Base-by-base conservation (phyloP, 2,888 invertebrate genomes). In the Venusia cambrica region DNA sequence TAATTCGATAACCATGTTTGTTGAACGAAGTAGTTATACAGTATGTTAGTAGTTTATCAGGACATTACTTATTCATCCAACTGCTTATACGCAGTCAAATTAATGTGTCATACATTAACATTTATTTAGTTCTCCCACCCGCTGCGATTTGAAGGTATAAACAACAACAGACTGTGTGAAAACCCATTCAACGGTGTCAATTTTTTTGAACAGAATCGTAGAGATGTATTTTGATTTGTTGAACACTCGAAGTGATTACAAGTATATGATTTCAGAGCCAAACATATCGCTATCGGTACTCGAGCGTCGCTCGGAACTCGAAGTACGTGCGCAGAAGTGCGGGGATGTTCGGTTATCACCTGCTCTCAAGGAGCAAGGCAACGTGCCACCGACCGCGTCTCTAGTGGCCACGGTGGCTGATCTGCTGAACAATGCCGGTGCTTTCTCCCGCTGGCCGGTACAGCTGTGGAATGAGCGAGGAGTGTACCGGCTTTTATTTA, bases 391-490 rank as follows among this genome's bases (percentile, higher is more conserved):
- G 0, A 72, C 78, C 0, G 57, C 75, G 2, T 49, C 53, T 1
- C 51, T 87, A 2, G 66, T 85, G 7, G 54, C 64, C 0, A 51
- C 74, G 0, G 10, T 75, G 5, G 73, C 81, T 0, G 72, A 78
- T 16, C 66, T 69, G 1, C 34, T 85, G 2, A 67, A 73, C 37
- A 87, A 87, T 36, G 47, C 77, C 7, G 62, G 61, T 44, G 63
- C 51, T 1, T 77, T 74, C 38, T 49, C 54, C 5, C 57, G 54
- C 13, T 75, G 74, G 16, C 83, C 81, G 0, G 56, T 81, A 2
- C 68, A 67, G 31, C 50, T 45, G 8, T 85, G 85, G 81, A 84
- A 81, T 38, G 80, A 79, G 22, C 60, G 57, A 21, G 85, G 84
- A 12, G 40, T 85, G 1, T 84, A 71, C 53, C 57, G 85, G 19